Evolutionary conservation across 2,797 vertebrate genomes (phyloP), one percentile per base, ranked within the genome.

Genomic region (Malacoctenus gilli): DNA sequence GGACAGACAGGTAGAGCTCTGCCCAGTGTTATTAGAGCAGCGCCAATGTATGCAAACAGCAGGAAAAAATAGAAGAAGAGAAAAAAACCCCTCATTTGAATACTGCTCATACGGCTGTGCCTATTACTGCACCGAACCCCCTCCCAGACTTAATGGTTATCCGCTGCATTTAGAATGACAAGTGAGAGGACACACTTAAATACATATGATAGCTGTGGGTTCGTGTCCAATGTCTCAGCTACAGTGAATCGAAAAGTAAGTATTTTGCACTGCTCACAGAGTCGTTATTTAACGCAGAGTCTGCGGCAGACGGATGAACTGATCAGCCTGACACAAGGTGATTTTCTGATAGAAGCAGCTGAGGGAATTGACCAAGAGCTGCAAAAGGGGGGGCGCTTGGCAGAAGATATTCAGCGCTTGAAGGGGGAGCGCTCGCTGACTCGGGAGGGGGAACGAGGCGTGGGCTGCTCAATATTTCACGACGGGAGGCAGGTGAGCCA

Each of bases 1-100:
- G 72, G 79, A 76, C 51, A 39, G 59, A 64, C 62, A 75, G 73
- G 72, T 78, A 74, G 56, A 73, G 70, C 74, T 48, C 51, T 67
- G 70, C 68, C 72, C 66, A 46, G 59, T 43, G 55, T 66, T 76
- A 71, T 60, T 51, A 65, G 59, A 75, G 60, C 41, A 68, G 50
- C 59, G 9, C 6, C 9, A 43, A 48, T 36, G 44, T 34, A 44
- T 56, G 59, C 49, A 64, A 73, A 61, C 56, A 53, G 9, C 25
- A 28, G 59, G 50, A 11, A 4, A 53, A 48, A 2, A 15, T 6
- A 36, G 59, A 53, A 11, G 4, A 53, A 48, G 3, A 15, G 7
- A 36, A 14, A 36, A 28, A 28, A 23, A 8, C 4, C 1, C 10
- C 35, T 34, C 1, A 28, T 38, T 68, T 50, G 18, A 39, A 58